These are phyloP conservation scores for Molanna angustata DNA, from an alignment of 2,888 invertebrate genomes.

Conservation along the genomic window DNA sequence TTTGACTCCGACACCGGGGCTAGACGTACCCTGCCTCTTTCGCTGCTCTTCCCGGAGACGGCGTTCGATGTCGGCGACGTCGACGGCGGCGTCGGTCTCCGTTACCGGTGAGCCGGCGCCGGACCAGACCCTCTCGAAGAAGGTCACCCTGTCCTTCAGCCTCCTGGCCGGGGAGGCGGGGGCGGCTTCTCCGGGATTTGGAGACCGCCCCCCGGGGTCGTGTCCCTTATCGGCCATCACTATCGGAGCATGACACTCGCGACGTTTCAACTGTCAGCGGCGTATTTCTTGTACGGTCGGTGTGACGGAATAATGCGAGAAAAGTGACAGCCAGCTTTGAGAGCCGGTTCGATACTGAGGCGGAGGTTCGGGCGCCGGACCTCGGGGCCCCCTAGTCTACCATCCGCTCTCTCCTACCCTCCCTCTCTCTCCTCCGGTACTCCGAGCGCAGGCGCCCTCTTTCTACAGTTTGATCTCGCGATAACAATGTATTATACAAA, in stretches of 20 bases:
- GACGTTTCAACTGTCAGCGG: conserved; percentile 4
- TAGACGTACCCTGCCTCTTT: conserved; percentile 51
- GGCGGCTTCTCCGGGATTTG: conserved; percentile 21
- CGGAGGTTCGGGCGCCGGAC: conserved; percentile 21
- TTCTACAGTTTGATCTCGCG: conserved; percentile 15
- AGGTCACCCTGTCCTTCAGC: conserved; percentile 71
- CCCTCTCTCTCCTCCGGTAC: conserved; percentile 33
- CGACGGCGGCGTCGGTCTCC: conserved; percentile 42
- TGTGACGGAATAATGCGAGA: background rate
- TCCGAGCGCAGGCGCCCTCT: conserved; percentile 34
- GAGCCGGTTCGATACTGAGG: conserved; percentile 32
- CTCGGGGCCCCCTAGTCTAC: background rate
- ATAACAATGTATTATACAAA: too few relatives aligned
- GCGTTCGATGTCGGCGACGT: conserved; percentile 61
- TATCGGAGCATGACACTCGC: too few relatives aligned
- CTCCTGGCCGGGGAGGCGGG: conserved; percentile 47
- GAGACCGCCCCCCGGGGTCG: conserved; percentile 38
- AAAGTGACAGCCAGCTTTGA: conserved; percentile 19
- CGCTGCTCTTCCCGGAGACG: conserved; percentile 56
- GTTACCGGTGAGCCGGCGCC: conserved; percentile 43
- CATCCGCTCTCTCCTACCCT: conserved; percentile 23
- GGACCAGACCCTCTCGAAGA: conserved; percentile 78
- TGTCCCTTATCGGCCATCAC: conserved; percentile 35
- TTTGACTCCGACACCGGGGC: conserved; percentile 60
- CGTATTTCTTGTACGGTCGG: background rate